Conservation (phyloP, 2,888 invertebrate species). For the Hypselothyrea guttata region DNA sequence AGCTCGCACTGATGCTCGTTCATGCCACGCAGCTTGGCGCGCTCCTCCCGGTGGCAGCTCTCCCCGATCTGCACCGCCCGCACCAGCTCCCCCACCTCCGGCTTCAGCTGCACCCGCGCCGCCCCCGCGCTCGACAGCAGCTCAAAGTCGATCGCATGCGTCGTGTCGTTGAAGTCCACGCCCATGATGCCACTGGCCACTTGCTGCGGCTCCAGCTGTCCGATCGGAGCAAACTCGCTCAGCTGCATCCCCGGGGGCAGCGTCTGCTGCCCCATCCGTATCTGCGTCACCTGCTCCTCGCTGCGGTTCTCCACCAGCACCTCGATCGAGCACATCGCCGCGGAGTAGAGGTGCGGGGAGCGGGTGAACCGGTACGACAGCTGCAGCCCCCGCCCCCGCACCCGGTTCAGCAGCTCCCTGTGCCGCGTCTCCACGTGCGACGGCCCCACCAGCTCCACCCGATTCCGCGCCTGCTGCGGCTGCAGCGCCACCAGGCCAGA, state of each 20-base stretch:
- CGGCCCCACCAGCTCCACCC: conserved; percentile 85
- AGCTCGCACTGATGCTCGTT: conserved; percentile 87
- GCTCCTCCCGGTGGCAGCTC: conserved; percentile 87
- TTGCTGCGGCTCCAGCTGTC: conserved; percentile 85
- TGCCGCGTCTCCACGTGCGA: conserved; percentile 85
- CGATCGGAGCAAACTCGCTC: conserved; percentile 89
- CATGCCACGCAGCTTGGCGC: conserved; percentile 94
- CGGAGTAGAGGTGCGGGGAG: conserved; percentile 91
- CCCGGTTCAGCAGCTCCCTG: conserved; percentile 87
- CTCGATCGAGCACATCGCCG: conserved; percentile 91
- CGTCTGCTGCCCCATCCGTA: conserved; percentile 85
- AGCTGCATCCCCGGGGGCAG: conserved; percentile 88
- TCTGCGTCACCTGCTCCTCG: conserved; percentile 80
- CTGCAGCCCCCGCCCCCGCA: conserved; percentile 87
- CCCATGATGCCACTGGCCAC: conserved; percentile 88
- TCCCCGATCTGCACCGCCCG: conserved; percentile 90
- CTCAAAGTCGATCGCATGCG: conserved; percentile 92
- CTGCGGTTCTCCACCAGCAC: conserved; percentile 89
- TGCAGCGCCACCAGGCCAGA: conserved; percentile 49
- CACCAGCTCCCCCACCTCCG: conserved; percentile 94
- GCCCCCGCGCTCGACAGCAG: conserved; percentile 86
- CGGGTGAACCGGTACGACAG: conserved; percentile 88
- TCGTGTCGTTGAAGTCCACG: conserved; percentile 96
- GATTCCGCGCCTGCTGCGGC: conserved; percentile 67
- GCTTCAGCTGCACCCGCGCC: conserved; percentile 87